phyloP scores from a whole-genome alignment of 2,888 invertebrate species.

The Prenolepis imparis region DNA sequence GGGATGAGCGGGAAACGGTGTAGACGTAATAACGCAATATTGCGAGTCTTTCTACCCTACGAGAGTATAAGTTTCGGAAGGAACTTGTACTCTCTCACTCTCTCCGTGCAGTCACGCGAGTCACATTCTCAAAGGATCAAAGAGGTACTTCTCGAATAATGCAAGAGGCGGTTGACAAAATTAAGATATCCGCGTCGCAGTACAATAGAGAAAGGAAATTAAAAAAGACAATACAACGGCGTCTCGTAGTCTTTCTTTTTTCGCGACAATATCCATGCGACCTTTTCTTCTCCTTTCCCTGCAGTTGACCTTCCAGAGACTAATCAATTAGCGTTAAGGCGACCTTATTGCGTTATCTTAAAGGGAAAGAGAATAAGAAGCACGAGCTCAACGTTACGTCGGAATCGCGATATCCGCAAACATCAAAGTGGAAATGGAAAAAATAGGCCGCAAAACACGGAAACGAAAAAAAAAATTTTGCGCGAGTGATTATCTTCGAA shows the following conservation, averaged over 20 bases:
- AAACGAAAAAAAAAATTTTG: slow-evolving; percentile 56
- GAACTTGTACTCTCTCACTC: not conserved
- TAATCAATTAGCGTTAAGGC: slow-evolving; percentile 50
- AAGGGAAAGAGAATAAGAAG: slow-evolving; percentile 18
- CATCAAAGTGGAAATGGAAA: not conserved
- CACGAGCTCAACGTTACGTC: not conserved
- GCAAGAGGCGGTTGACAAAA: slow-evolving; percentile 37
- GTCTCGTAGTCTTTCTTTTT: not conserved
- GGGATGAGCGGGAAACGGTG: slow-evolving; percentile 12
- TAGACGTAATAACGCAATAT: slow-evolving; percentile 58
- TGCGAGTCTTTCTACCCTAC: not conserved
- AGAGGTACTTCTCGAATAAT: slow-evolving; percentile 35
- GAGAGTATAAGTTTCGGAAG: slow-evolving; percentile 3
- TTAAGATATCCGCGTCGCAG: slow-evolving; percentile 26
- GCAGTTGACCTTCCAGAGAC: not conserved
- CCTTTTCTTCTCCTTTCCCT: not conserved
- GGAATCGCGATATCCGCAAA: not conserved
- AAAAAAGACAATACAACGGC: not conserved
- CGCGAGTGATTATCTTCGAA: slow-evolving; percentile 48
- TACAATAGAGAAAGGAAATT: slow-evolving; percentile 32
- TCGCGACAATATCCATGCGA: slow-evolving; percentile 14
- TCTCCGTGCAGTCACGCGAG: not conserved
- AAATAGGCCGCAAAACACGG: slow-evolving; percentile 52
- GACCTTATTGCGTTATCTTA: slow-evolving; percentile 35
- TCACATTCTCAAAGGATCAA: slow-evolving; percentile 38